phyloP scores from a whole-genome alignment of 2,797 vertebrate genomes.

The Phaenicophaeus curvirostris region DNA sequence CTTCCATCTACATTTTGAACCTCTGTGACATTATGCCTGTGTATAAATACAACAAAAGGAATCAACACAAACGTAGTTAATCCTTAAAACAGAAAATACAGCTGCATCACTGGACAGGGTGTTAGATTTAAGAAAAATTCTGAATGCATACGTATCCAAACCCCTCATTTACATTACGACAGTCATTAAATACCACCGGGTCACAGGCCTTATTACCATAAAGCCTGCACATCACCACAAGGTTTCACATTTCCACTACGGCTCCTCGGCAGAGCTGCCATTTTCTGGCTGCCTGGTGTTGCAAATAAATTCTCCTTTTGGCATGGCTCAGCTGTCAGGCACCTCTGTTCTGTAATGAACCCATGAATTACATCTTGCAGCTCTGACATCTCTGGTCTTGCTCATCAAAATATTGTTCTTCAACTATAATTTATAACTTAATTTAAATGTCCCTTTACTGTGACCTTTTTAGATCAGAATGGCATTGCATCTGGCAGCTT shows the following conservation, averaged over 20 bases:
- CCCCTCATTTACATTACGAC: neutral
- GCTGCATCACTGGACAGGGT: neutral
- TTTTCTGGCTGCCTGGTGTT: constrained; percentile 69
- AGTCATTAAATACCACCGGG: constrained; percentile 7
- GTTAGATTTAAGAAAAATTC: constrained; percentile 14
- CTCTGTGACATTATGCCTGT: neutral
- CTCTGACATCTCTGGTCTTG: constrained; percentile 79
- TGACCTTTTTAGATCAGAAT: constrained; percentile 78
- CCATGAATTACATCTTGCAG: constrained; percentile 82
- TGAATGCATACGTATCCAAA: neutral
- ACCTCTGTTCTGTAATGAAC: constrained; percentile 81
- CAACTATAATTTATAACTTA: constrained; percentile 84
- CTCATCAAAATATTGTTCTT: constrained; percentile 85
- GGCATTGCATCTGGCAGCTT: constrained; percentile 72
- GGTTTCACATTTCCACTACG: constrained; percentile 23
- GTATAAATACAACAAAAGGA: neutral
- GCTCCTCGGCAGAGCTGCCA: constrained; percentile 72
- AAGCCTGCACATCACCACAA: constrained; percentile 16
- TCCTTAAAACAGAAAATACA: neutral
- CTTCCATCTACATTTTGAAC: neutral
- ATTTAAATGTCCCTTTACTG: constrained; percentile 79
- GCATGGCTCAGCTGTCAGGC: constrained; percentile 83
- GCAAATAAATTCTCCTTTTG: constrained; percentile 80
- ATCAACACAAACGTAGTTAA: neutral
- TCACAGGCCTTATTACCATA: constrained; percentile 55